A percentile compares a stretch with the other conserved stretches of the same genome.
These are phyloP conservation scores for Manis pentadactyla DNA, from an alignment of 2,797 vertebrate species.

Conservation along the genomic window DNA sequence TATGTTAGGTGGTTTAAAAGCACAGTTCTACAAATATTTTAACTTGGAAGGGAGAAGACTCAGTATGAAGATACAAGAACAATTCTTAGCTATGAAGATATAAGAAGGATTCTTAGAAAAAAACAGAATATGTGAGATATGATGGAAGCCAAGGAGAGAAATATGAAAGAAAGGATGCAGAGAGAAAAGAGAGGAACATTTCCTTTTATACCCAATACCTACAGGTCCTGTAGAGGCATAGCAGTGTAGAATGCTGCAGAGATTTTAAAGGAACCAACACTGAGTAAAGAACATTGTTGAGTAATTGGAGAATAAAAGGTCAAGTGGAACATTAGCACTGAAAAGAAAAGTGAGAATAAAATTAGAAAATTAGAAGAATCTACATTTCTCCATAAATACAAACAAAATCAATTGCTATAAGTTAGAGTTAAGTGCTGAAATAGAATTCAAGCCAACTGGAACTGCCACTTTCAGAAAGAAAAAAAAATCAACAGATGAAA, in stretches of 20 bases:
- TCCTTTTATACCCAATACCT: neutral
- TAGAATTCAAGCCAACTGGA: neutral
- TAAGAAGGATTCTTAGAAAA: neutral
- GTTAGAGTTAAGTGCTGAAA: neutral
- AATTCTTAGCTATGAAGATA: neutral
- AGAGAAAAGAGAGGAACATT: neutral
- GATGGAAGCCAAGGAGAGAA: constrained; percentile 33
- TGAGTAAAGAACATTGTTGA: neutral
- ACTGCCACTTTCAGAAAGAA: neutral
- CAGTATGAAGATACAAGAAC: neutral
- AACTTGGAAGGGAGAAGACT: neutral
- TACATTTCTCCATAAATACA: neutral
- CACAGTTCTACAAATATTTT: neutral
- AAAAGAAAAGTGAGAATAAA: constrained; percentile 28
- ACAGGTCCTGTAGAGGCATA: neutral
- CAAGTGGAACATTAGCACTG: neutral
- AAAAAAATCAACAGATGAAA: constrained; percentile 20
- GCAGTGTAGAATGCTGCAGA: neutral
- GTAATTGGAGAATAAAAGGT: neutral
- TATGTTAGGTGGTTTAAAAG: neutral
- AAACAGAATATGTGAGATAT: neutral
- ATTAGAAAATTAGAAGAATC: neutral
- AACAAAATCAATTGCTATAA: constrained; percentile 3
- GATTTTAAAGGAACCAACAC: neutral
- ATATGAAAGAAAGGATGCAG: neutral